These are phyloP conservation scores for Geotrupes spiniger DNA, from an alignment of 2,888 invertebrate genomes.

Conservation along the genomic window DNA sequence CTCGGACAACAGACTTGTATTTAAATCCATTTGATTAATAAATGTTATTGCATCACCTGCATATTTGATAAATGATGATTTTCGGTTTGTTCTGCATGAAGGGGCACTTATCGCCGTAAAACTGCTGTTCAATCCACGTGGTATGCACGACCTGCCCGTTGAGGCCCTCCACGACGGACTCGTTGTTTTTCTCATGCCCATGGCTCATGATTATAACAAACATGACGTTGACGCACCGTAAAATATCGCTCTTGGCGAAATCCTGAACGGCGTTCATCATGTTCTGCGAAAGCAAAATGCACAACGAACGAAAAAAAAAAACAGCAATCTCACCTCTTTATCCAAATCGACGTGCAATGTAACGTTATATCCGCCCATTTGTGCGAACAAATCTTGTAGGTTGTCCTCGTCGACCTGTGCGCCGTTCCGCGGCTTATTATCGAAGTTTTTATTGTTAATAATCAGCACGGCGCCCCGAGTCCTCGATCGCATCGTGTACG, in stretches of 20 bases:
- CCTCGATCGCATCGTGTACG: slow-evolving; percentile 36
- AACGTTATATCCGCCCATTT: slow-evolving; percentile 56
- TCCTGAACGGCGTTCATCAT: slow-evolving; percentile 50
- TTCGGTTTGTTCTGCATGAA: slow-evolving; percentile 62
- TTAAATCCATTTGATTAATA: background rate
- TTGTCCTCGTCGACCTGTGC: slow-evolving; percentile 59
- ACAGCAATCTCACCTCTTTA: slow-evolving; percentile 40
- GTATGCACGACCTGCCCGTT: slow-evolving; percentile 56
- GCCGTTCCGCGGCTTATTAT: slow-evolving; percentile 50
- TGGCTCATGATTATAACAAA: slow-evolving; percentile 67
- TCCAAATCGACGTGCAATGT: slow-evolving; percentile 49
- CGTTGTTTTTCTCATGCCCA: slow-evolving; percentile 52
- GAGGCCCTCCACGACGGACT: slow-evolving; percentile 56
- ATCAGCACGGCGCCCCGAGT: slow-evolving; percentile 41
- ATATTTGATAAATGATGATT: slow-evolving; percentile 69
- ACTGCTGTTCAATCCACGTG: slow-evolving; percentile 56
- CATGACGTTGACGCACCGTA: slow-evolving; percentile 57
- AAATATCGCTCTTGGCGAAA: slow-evolving; percentile 47
- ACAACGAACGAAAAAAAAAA: too few species aligned
- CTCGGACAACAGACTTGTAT: background rate
- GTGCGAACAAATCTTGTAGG: slow-evolving; percentile 57
- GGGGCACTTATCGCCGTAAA: slow-evolving; percentile 58
- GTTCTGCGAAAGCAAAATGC: slow-evolving; percentile 31
- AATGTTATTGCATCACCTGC: slow-evolving; percentile 52
- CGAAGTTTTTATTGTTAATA: slow-evolving; percentile 47